These are phyloP conservation scores for Sialis fuliginosa DNA, from an alignment of 2,888 invertebrate genomes.

Conservation along the genomic window DNA sequence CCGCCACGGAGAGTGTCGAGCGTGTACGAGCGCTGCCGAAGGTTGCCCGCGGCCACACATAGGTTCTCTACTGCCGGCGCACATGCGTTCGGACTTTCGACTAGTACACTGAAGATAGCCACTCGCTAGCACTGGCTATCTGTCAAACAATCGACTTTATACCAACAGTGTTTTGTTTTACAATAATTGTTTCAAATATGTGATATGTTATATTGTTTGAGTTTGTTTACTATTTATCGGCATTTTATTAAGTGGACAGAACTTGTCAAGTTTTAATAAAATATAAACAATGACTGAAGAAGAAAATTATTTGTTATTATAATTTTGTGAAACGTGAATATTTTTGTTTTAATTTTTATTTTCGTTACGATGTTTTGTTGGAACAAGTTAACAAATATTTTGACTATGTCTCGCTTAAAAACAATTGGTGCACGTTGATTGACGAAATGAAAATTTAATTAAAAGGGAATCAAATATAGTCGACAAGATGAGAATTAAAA, in stretches of 20 bases:
- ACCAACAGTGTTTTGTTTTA: too few relatives aligned
- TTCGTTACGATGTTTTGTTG: too few relatives aligned
- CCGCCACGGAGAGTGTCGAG: slow-evolving; percentile 20
- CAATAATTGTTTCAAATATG: too few relatives aligned
- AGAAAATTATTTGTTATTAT: background rate
- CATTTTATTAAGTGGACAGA: too few relatives aligned
- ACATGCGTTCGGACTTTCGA: slow-evolving; percentile 29
- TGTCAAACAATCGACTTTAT: too few relatives aligned
- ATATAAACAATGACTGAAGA: background rate
- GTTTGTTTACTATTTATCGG: too few relatives aligned
- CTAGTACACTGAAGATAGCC: slow-evolving; percentile 21
- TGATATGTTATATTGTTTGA: too few relatives aligned
- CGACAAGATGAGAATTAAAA: slow-evolving; percentile 89
- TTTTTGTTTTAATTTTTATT: too few relatives aligned
- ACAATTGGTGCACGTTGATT: background rate
- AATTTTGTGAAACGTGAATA: too few relatives aligned
- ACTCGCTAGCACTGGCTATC: slow-evolving; percentile 7
- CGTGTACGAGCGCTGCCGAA: slow-evolving; percentile 16
- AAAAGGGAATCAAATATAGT: slow-evolving; percentile 1
- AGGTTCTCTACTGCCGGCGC: slow-evolving; percentile 11
- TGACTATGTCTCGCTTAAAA: background rate
- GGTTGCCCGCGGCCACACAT: slow-evolving; percentile 15
- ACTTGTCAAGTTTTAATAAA: background rate
- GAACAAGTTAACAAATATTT: background rate
- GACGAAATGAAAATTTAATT: background rate